Evolutionary conservation across 2,888 invertebrate genomes (phyloP).

Genomic region (Leptarthrus brevirostris): DNA sequence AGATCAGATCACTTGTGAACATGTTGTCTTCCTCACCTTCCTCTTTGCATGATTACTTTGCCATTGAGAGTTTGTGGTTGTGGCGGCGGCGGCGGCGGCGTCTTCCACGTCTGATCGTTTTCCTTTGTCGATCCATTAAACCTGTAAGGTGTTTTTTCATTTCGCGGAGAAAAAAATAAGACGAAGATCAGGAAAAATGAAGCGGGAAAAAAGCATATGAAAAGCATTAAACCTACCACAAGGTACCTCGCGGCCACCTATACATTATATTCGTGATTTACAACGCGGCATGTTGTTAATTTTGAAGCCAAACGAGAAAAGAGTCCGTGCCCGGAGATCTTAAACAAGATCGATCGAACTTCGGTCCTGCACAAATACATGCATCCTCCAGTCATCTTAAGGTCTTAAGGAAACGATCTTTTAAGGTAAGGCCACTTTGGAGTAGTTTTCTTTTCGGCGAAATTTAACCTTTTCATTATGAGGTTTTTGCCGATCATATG

Average conservation of each 20-base stretch:
- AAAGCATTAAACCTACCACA: conserved; percentile 45
- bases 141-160: conserved; percentile 31
- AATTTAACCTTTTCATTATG: conserved; percentile 49
- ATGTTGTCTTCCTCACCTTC: conserved; percentile 49
- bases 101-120: conserved; percentile 48
- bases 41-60: conserved; percentile 42
- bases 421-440: not conserved
- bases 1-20: conserved; percentile 48
- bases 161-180: conserved; percentile 2
- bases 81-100: conserved; percentile 35
- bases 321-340: conserved; percentile 25
- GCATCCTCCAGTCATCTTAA: not conserved
- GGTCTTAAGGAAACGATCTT: not conserved
- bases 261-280: conserved; percentile 49
- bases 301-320: conserved; percentile 43
- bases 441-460: conserved; percentile 40
- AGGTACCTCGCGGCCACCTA: conserved; percentile 47
- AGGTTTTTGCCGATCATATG: conserved; percentile 46
- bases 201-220: conserved; percentile 18
- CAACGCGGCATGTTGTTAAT: conserved; percentile 50
- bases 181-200: not conserved
- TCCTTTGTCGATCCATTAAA: conserved; percentile 45
- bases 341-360: conserved; percentile 48
- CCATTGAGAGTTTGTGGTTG: conserved; percentile 35
- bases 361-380: conserved; percentile 21